Conservation (phyloP, 2,797 vertebrate species). For the Gadopsis marmoratus region DNA sequence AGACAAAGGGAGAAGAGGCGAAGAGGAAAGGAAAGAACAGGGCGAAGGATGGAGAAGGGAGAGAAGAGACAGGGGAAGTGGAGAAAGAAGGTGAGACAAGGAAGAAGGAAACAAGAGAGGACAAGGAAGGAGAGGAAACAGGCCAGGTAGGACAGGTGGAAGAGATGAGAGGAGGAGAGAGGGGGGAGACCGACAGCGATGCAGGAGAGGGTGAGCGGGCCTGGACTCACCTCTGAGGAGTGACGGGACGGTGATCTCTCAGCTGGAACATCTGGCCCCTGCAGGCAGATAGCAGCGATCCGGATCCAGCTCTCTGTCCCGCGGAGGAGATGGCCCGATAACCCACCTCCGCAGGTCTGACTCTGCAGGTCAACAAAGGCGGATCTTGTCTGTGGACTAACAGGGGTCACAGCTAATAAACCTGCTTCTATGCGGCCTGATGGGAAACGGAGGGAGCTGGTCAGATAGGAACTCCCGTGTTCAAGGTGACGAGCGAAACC, state of each 20-base stretch:
- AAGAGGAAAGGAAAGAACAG: background rate
- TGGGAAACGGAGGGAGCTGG: slow-evolving; percentile 32
- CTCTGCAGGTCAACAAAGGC: slow-evolving; percentile 73
- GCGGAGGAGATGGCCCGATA: slow-evolving; percentile 64
- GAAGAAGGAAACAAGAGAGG: background rate
- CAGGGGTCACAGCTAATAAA: slow-evolving; percentile 66
- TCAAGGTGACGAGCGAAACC: slow-evolving; percentile 53
- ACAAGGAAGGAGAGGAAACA: slow-evolving; percentile 1
- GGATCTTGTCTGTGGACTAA: slow-evolving; percentile 50
- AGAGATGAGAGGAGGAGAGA: background rate
- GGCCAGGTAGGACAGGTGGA: slow-evolving; percentile 18
- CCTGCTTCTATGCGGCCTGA: slow-evolving; percentile 40
- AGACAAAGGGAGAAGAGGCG: background rate
- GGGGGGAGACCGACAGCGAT: background rate
- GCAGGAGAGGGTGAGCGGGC: background rate
- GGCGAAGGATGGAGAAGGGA: background rate
- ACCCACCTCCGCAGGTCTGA: slow-evolving; percentile 33
- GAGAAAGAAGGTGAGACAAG: background rate
- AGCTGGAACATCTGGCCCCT: slow-evolving; percentile 73
- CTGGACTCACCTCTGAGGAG: slow-evolving; percentile 52
- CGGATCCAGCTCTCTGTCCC: background rate
- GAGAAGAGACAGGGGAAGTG: too few species aligned
- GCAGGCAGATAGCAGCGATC: slow-evolving; percentile 49
- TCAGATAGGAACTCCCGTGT: slow-evolving; percentile 44
- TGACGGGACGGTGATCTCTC: slow-evolving; percentile 71